Conservation (phyloP, 2,888 invertebrate genomes). For the Charanyca ferruginea region DNA sequence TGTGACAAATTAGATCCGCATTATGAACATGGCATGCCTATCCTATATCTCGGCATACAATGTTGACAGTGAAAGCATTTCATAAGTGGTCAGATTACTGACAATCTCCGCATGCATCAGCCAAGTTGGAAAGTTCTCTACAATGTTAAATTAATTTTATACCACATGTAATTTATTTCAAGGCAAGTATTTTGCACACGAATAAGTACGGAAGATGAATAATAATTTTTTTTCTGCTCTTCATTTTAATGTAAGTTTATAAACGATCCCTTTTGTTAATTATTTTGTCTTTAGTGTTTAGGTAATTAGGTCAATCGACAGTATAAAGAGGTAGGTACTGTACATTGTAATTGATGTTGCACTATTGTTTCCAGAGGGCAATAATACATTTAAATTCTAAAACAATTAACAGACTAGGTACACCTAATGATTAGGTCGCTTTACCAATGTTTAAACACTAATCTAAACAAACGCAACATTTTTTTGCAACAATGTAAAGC, state of each 20-base stretch:
- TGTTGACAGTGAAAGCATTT: conserved; percentile 58
- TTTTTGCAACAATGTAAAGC: conserved; percentile 16
- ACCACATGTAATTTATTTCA: conserved; percentile 5
- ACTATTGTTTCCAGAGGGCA: background rate
- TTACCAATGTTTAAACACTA: background rate
- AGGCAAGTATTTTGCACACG: conserved; percentile 10
- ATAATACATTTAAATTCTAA: conserved; percentile 3
- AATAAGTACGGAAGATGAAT: background rate
- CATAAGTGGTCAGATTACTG: conserved; percentile 38
- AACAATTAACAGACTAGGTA: background rate
- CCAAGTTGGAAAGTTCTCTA: conserved; percentile 40
- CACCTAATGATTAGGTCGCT: background rate
- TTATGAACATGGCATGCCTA: conserved; percentile 18
- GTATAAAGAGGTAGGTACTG: background rate
- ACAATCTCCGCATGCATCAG: conserved; percentile 32
- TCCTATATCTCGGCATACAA: conserved; percentile 19
- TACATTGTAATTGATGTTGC: background rate
- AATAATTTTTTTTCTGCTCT: conserved; percentile 5
- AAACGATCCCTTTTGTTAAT: background rate
- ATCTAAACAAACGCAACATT: conserved; percentile 8
- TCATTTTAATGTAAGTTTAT: background rate
- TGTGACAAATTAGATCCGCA: conserved; percentile 2
- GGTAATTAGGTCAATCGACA: background rate
- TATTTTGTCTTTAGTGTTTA: background rate
- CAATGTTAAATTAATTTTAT: conserved; percentile 30